Percentiles rank a stretch among this genome's conserved stretches.
Conservation (phyloP, 2,888 invertebrate genomes). For the Epinotia bilunana region DNA sequence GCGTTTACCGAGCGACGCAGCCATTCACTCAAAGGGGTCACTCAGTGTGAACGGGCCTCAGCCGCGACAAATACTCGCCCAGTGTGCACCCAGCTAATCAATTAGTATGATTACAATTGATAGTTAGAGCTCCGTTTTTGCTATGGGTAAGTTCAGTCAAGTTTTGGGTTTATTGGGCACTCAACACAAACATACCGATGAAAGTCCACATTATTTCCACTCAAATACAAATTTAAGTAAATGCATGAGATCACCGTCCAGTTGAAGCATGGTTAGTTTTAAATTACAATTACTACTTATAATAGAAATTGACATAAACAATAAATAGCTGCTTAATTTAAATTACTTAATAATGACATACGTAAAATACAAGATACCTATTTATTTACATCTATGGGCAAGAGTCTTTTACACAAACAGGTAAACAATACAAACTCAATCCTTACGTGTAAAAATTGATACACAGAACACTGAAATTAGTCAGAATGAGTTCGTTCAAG, state of each 20-base stretch:
- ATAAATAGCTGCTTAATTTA: slow-evolving; percentile 43
- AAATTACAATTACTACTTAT: slow-evolving; percentile 43
- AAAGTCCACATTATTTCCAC: neutral
- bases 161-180: neutral
- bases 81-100: neutral
- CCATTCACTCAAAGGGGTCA: too few species aligned
- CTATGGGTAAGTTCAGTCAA: neutral
- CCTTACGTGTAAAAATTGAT: slow-evolving; percentile 31
- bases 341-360: slow-evolving; percentile 40
- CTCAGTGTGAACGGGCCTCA: too few species aligned
- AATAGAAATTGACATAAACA: slow-evolving; percentile 48
- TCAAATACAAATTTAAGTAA: slow-evolving; percentile 17
- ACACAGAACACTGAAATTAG: slow-evolving; percentile 54
- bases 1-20: too few species aligned
- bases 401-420: slow-evolving; percentile 45
- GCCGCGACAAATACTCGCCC: too few species aligned
- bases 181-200: neutral
- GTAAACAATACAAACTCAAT: slow-evolving; percentile 50
- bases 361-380: slow-evolving; percentile 41
- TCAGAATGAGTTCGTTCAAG: slow-evolving; percentile 78
- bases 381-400: slow-evolving; percentile 47
- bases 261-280: slow-evolving; percentile 5
- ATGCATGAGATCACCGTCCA: slow-evolving; percentile 35
- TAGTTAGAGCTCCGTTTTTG: neutral
- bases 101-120: slow-evolving; percentile 6